Conservation (phyloP, 2,113 vertebrate species). For the Carassius gibelio region DNA sequence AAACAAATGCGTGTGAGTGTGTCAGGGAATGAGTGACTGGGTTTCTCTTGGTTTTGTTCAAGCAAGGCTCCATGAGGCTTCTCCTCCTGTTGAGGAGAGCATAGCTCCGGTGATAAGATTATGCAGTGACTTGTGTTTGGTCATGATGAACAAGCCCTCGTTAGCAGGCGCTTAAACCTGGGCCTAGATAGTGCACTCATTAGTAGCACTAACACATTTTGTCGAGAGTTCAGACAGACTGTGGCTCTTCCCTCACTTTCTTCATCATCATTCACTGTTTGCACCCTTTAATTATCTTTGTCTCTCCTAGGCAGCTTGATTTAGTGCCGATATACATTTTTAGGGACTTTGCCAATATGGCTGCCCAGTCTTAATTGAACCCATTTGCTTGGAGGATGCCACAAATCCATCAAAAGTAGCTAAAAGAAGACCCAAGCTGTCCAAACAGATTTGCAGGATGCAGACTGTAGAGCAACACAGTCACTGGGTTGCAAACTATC, state of each 20-base stretch:
- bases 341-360: constrained; percentile 42
- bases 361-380: constrained; percentile 54
- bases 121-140: constrained; percentile 71
- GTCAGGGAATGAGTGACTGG: constrained; percentile 13
- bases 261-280: constrained; percentile 37
- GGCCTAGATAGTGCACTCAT: constrained; percentile 76
- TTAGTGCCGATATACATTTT: constrained; percentile 48
- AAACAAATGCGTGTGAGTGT: not conserved
- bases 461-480: not conserved
- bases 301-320: constrained; percentile 41
- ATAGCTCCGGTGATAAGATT: constrained; percentile 73
- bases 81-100: constrained; percentile 57
- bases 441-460: not conserved
- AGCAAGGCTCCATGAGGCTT: constrained; percentile 55
- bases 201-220: constrained; percentile 74
- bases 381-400: constrained; percentile 37
- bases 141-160: constrained; percentile 80
- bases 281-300: constrained; percentile 34
- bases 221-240: constrained; percentile 58
- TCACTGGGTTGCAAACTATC: not conserved
- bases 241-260: constrained; percentile 55
- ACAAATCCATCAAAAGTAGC: constrained; percentile 47
- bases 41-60: constrained; percentile 54
- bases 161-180: constrained; percentile 76
- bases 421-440: not conserved